A percentile compares a stretch with the other conserved stretches of the same genome.
phyloP scores from a whole-genome alignment of 2,113 vertebrate genomes.

The Macquaria australasica region DNA sequence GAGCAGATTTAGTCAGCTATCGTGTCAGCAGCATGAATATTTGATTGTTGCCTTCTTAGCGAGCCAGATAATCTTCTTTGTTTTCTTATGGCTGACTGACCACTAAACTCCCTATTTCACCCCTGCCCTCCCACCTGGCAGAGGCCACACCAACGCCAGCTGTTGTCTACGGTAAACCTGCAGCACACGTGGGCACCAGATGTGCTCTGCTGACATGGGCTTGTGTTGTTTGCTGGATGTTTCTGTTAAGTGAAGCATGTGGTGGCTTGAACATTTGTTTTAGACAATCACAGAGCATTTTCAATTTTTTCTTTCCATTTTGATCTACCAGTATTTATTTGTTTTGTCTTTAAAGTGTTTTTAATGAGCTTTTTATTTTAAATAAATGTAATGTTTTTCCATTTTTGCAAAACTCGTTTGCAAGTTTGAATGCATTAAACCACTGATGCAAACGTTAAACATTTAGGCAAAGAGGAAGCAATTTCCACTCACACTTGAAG shows the following conservation, averaged over 20 bases:
- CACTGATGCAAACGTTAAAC: constrained; percentile 17
- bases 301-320: neutral
- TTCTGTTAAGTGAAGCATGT: constrained; percentile 70
- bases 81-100: constrained; percentile 66
- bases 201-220: constrained; percentile 49
- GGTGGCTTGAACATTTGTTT: constrained; percentile 43
- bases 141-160: constrained; percentile 93
- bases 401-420: constrained; percentile 19
- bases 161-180: constrained; percentile 94
- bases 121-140: constrained; percentile 90
- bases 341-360: constrained; percentile 1
- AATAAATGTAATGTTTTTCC: neutral
- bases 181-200: constrained; percentile 56
- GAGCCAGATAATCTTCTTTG: constrained; percentile 54
- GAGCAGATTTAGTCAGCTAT: constrained; percentile 38
- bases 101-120: constrained; percentile 88
- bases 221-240: constrained; percentile 57
- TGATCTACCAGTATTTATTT: constrained; percentile 11
- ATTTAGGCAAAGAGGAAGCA: constrained; percentile 17
- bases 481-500: constrained; percentile 15
- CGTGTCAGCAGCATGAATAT: constrained; percentile 60
- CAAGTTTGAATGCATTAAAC: constrained; percentile 11
- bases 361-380: neutral
- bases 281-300: constrained; percentile 14
- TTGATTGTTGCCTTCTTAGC: constrained; percentile 47